phyloP scores from a whole-genome alignment of 1,140 invertebrate genomes.

The Solen grandis region DNA sequence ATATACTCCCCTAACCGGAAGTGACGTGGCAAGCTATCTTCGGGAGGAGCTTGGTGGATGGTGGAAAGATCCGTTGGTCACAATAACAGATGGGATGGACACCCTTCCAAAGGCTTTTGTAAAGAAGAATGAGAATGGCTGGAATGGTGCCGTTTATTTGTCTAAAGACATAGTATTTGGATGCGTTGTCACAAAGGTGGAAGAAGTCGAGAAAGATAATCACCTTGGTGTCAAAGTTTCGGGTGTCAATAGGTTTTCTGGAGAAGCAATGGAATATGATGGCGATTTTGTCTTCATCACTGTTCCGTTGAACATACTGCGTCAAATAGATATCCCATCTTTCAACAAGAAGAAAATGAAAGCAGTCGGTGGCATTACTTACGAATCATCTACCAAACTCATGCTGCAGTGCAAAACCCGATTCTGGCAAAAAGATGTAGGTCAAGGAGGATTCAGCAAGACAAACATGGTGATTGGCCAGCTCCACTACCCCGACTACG shows the following conservation, averaged over 20 bases:
- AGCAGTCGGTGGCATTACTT: conserved; percentile 41
- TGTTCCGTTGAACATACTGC: too few relatives aligned
- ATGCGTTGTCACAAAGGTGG: conserved; percentile 32
- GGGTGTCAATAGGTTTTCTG: conserved; percentile 19
- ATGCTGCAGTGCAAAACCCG: conserved; percentile 49
- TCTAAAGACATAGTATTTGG: too few relatives aligned
- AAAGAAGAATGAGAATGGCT: conserved; percentile 20
- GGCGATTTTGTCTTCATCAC: conserved; percentile 59
- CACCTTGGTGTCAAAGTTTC: too few relatives aligned
- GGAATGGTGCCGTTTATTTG: conserved; percentile 46
- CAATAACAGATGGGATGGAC: conserved; percentile 56
- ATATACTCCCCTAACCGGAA: conserved; percentile 27
- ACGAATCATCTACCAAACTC: conserved; percentile 53
- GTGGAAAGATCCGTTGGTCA: conserved; percentile 48
- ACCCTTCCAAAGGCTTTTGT: conserved; percentile 52
- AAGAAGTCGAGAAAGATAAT: too few relatives aligned
- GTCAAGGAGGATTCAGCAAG: too few relatives aligned
- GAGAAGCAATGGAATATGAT: neutral
- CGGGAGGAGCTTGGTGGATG: too few relatives aligned
- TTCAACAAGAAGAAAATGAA: neutral
- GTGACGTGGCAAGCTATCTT: too few relatives aligned
- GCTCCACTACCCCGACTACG: too few relatives aligned
- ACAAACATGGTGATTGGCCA: too few relatives aligned
- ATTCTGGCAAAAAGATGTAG: conserved; percentile 60
- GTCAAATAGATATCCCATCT: conserved; percentile 48